Evolutionary conservation across 2,888 invertebrate species (phyloP).

Genomic region (Caenorhabditis sulstoni): DNA sequence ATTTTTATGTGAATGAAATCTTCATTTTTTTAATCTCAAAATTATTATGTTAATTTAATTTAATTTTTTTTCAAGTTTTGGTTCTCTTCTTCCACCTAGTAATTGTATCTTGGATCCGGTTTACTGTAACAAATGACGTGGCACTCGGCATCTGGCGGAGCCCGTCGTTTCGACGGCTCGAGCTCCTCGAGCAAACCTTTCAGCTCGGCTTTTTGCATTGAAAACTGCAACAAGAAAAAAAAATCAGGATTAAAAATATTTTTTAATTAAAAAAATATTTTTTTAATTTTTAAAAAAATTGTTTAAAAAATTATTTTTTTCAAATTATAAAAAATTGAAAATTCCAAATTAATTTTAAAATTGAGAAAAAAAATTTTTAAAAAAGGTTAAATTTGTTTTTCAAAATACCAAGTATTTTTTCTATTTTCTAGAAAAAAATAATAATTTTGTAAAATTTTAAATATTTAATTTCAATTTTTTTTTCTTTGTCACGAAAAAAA

Average conservation of each 20-base stretch:
- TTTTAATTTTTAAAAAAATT: too few species aligned
- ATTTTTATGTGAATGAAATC: too few species aligned
- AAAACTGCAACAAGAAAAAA: conserved; percentile 27
- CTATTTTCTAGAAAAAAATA: background rate
- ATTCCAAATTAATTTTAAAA: too few species aligned
- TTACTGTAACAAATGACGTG: conserved; percentile 34
- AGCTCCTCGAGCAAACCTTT: conserved; percentile 26
- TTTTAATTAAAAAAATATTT: too few species aligned
- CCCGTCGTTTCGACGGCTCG: conserved; percentile 22
- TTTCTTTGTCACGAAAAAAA: background rate
- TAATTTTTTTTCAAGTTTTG: background rate
- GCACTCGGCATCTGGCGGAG: background rate
- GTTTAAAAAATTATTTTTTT: too few species aligned
- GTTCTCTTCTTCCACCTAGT: background rate
- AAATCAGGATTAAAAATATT: too few species aligned
- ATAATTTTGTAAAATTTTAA: too few species aligned
- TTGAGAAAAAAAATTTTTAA: background rate
- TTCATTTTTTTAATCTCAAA: too few species aligned
- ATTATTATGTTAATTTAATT: background rate
- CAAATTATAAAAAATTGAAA: background rate
- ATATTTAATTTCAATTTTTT: too few species aligned
- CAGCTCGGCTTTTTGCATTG: conserved; percentile 37
- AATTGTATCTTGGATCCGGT: conserved; percentile 9
- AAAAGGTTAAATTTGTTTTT: background rate
- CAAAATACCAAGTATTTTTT: too few species aligned